Evolutionary conservation across 30 jellyfish, hydroid and myxozoan genomes (phyloP).

Genomic region (Haliclystus octoradiatus): DNA sequence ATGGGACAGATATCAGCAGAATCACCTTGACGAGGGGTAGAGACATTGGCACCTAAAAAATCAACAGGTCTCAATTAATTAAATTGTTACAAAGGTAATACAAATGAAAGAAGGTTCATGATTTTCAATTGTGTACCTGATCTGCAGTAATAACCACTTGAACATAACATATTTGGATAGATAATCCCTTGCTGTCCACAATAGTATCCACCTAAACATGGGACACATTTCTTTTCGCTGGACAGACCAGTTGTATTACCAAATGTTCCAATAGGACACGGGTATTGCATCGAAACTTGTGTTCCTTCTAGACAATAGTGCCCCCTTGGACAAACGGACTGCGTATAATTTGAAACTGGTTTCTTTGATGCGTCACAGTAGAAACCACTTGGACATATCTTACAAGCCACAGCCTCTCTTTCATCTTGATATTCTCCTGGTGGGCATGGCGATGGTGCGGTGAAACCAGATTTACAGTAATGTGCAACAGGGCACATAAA

Average conservation of each 20-base stretch:
- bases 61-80: neutral
- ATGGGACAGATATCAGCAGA: constrained; percentile 83
- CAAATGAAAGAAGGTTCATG: too few relatives aligned
- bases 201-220: constrained; percentile 85
- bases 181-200: constrained; percentile 83
- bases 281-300: constrained; percentile 41
- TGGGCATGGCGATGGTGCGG: constrained; percentile 70
- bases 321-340: constrained; percentile 76
- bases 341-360: constrained; percentile 75
- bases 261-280: constrained; percentile 85
- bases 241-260: constrained; percentile 74
- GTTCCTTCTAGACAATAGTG: constrained; percentile 89
- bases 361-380: constrained; percentile 83
- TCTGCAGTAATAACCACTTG: constrained; percentile 83
- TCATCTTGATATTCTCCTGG: constrained; percentile 87
- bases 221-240: constrained; percentile 59
- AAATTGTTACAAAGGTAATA: neutral
- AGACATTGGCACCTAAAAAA: constrained; percentile 71
- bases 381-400: constrained; percentile 69
- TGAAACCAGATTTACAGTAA: constrained; percentile 89
- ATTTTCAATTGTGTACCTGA: constrained; percentile 63
- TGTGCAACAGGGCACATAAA: constrained; percentile 57
- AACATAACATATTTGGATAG: constrained; percentile 73
- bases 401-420: constrained; percentile 43
- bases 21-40: constrained; percentile 89